phyloP scores from a whole-genome alignment of 2,113 vertebrate species.

The Marcusenius ussheri region DNA sequence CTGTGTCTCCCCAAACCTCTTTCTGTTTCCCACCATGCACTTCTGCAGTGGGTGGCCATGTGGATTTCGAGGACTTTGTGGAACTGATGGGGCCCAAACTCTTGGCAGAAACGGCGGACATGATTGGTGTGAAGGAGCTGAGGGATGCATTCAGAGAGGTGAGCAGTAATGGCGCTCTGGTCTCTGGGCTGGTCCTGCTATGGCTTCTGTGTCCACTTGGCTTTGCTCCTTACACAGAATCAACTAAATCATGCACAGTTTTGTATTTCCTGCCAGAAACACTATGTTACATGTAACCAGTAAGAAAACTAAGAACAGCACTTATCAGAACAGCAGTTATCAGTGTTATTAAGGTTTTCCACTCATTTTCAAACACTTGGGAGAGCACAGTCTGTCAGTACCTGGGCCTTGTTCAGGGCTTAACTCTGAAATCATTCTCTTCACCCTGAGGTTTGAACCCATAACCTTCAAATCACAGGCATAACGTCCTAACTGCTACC shows the following conservation, averaged over 20 bases:
- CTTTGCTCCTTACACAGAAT: neutral
- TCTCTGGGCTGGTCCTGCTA: neutral
- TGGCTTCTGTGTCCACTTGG: neutral
- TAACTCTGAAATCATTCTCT: neutral
- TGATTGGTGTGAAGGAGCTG: slow-evolving; percentile 97
- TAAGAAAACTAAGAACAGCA: neutral
- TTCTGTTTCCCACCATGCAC: slow-evolving; percentile 33
- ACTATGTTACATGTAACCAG: neutral
- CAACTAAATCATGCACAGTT: neutral
- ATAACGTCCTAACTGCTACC: neutral
- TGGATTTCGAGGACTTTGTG: slow-evolving; percentile 97
- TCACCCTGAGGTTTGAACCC: neutral
- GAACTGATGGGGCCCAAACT: slow-evolving; percentile 97
- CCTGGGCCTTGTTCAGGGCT: neutral
- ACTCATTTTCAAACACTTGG: neutral
- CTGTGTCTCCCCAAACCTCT: neutral
- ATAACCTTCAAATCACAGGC: neutral
- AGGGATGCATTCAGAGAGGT: slow-evolving; percentile 97
- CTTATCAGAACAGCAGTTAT: neutral
- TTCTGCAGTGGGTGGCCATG: slow-evolving; percentile 85
- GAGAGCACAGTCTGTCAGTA: neutral
- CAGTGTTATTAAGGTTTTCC: neutral
- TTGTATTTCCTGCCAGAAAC: neutral
- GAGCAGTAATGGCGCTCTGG: slow-evolving; percentile 28
- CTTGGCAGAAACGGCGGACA: slow-evolving; percentile 91